Evolutionary conservation across 2,113 vertebrate genomes (phyloP).

Genomic region (Echinops telfairi): DNA sequence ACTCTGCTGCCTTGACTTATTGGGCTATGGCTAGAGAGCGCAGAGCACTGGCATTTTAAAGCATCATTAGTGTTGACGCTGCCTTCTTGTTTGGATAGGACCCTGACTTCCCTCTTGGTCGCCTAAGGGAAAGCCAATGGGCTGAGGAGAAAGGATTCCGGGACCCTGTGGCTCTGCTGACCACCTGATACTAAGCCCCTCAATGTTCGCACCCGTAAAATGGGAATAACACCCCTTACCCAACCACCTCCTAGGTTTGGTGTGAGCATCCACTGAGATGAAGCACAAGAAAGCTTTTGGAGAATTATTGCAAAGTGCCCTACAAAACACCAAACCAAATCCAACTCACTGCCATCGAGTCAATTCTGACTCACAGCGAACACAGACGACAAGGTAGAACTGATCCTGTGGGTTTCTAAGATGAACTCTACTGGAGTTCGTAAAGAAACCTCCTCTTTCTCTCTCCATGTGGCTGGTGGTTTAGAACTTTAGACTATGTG

Average conservation of each 20-base stretch:
- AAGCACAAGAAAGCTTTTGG: not conserved
- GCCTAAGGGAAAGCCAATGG: not conserved
- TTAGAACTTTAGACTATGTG: no score
- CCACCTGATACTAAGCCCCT: not conserved
- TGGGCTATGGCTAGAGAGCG: conserved; percentile 48
- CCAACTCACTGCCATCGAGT: no score
- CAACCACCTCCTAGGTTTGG: not conserved
- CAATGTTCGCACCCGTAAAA: not conserved
- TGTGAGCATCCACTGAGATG: not conserved
- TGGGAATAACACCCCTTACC: not conserved
- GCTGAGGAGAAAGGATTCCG: not conserved
- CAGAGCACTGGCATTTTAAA: conserved; percentile 64
- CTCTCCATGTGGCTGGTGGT: no score
- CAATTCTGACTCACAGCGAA: no score
- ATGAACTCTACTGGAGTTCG: no score
- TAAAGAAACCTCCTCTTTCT: no score
- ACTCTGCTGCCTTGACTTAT: conserved; percentile 43
- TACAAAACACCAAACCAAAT: no score
- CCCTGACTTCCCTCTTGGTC: not conserved
- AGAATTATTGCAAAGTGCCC: not conserved
- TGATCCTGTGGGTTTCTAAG: no score
- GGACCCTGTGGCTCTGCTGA: not conserved
- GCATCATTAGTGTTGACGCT: conserved; percentile 57
- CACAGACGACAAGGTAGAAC: no score
- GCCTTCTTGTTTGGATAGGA: not conserved